A percentile compares a stretch with the other conserved stretches of the same genome.
Conservation (phyloP, 2,113 vertebrate genomes). For the Centrocercus urophasianus region DNA sequence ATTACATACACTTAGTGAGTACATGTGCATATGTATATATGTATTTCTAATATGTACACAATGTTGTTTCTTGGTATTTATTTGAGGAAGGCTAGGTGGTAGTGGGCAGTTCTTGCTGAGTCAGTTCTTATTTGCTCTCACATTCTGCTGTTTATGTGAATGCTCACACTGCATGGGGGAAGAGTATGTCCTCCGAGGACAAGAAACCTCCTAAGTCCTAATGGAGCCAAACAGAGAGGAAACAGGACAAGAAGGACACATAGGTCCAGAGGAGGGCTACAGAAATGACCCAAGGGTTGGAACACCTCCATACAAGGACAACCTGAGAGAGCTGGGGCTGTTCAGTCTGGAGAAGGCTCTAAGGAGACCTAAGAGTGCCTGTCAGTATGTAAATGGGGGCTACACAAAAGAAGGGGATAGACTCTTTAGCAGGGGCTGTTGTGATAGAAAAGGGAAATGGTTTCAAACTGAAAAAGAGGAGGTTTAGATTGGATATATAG, state of each 20-base stretch:
- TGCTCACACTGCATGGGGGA: rapidly evolving
- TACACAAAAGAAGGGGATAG: too few species aligned
- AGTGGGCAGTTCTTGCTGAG: background rate
- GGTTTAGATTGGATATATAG: too few species aligned
- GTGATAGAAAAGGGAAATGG: too few species aligned
- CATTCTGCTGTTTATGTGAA: background rate
- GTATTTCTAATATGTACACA: background rate
- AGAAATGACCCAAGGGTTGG: too few species aligned
- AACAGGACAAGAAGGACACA: background rate
- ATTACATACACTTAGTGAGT: background rate
- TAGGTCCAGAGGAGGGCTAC: too few species aligned
- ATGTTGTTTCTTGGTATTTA: background rate
- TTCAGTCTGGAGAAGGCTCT: too few species aligned
- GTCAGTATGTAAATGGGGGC: too few species aligned
- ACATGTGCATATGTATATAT: background rate
- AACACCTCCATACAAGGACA: too few species aligned
- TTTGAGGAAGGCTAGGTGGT: background rate
- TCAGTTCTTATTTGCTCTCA: background rate
- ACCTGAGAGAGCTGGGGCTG: too few species aligned
- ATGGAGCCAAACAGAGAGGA: background rate
- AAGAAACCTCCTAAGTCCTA: background rate
- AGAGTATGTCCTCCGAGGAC: rapidly evolving
- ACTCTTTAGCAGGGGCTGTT: too few species aligned
- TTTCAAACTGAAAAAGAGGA: too few species aligned
- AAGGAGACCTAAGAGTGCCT: too few species aligned